Evolutionary conservation across 2,113 vertebrate species (phyloP).

Genomic region (Haemorhous mexicanus): DNA sequence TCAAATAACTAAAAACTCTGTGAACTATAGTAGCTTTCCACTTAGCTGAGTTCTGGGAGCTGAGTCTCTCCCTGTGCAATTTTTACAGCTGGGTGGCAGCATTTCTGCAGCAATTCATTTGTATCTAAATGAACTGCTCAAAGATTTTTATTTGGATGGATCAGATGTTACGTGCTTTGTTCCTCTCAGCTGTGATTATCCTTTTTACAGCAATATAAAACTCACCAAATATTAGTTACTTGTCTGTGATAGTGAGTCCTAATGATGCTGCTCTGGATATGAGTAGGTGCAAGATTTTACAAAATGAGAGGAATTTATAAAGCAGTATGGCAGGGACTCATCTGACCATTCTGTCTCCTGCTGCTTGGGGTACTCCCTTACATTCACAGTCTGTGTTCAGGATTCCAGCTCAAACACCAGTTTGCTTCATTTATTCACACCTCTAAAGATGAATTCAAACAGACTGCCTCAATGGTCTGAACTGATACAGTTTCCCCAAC

Average conservation of each 20-base stretch:
- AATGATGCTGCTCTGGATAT: background rate
- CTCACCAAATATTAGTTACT: background rate
- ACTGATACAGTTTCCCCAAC: rapidly evolving
- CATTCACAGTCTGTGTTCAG: background rate
- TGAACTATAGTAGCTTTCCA: background rate
- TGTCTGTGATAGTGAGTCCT: background rate
- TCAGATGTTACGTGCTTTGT: background rate
- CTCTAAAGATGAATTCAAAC: background rate
- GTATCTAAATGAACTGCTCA: background rate
- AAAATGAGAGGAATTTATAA: background rate
- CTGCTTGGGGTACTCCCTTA: background rate
- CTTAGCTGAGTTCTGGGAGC: background rate
- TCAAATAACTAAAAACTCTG: background rate
- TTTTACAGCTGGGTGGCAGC: slow-evolving; percentile 47
- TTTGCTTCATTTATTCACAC: background rate
- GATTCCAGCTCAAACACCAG: background rate
- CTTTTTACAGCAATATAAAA: background rate
- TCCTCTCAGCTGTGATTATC: background rate
- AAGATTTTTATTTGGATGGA: background rate
- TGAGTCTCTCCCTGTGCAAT: background rate
- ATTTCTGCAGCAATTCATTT: slow-evolving; percentile 14
- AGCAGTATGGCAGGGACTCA: background rate
- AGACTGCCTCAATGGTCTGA: background rate
- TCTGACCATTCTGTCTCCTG: background rate
- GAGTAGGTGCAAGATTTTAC: background rate